Conservation (phyloP, 2,797 vertebrate species). For the Helicolenus hilgendorfi region DNA sequence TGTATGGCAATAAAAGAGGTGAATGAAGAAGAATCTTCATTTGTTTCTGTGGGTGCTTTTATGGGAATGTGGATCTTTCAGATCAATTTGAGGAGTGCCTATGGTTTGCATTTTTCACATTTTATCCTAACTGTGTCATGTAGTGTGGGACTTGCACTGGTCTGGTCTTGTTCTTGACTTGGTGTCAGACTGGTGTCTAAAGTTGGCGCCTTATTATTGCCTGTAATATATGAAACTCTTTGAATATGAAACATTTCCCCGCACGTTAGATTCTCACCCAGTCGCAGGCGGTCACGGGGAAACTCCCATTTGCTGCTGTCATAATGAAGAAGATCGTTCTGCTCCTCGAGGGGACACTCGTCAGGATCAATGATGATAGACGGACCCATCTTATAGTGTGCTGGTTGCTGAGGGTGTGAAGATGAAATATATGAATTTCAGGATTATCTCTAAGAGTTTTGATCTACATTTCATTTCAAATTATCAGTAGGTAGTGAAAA, state of each 20-base stretch:
- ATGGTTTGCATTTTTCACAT: background rate
- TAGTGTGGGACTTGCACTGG: background rate
- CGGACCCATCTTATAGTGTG: slow-evolving; percentile 95
- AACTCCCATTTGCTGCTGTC: slow-evolving; percentile 98
- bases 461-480: background rate
- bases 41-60: background rate
- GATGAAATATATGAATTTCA: background rate
- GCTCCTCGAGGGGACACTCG: slow-evolving; percentile 95
- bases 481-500: background rate
- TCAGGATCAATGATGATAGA: slow-evolving; percentile 98
- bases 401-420: slow-evolving; percentile 84
- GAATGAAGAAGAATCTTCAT: background rate
- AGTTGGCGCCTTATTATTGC: background rate
- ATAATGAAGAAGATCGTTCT: slow-evolving; percentile 95
- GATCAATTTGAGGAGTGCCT: background rate
- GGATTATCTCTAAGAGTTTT: background rate
- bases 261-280: slow-evolving; percentile 87
- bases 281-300: slow-evolving; percentile 93
- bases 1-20: background rate
- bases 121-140: background rate
- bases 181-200: background rate
- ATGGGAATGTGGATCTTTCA: background rate
- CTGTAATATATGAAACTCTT: background rate
- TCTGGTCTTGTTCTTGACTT: background rate
- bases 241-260: background rate